These are phyloP conservation scores for Himalopsyche phryganea DNA, from an alignment of 1,140 invertebrate genomes.

Conservation along the genomic window DNA sequence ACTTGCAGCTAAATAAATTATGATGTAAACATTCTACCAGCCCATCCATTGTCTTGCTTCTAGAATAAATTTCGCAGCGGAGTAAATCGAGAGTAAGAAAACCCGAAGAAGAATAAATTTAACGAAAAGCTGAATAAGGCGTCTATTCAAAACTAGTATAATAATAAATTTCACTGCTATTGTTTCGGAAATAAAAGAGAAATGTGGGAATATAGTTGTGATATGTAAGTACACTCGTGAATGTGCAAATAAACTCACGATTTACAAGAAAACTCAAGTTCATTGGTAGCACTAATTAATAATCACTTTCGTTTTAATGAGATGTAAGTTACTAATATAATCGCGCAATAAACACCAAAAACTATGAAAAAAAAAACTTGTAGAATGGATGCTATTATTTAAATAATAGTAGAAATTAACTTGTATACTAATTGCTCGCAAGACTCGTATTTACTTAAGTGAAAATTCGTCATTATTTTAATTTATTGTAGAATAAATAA, in stretches of 20 bases:
- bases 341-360: too few species aligned
- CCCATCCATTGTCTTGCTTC: background rate
- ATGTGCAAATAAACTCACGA: too few species aligned
- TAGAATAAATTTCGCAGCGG: background rate
- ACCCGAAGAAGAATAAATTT: conserved; percentile 25
- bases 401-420: too few species aligned
- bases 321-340: conserved; percentile 1
- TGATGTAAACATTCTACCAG: background rate
- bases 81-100: background rate
- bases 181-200: conserved; percentile 32
- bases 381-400: too few species aligned
- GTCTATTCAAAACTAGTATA: conserved; percentile 22
- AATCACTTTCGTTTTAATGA: conserved; percentile 19
- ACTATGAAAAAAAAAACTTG: too few species aligned
- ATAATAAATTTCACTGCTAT: conserved; percentile 33
- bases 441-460: too few species aligned
- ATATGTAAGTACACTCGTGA: too few species aligned
- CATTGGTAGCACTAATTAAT: conserved; percentile 14
- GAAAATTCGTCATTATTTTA: too few species aligned
- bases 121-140: conserved; percentile 30
- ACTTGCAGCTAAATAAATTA: too few species aligned
- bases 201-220: conserved; percentile 25
- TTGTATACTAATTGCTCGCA: too few species aligned
- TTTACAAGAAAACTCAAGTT: background rate
- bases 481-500: too few species aligned